Evolutionary conservation across 2,888 invertebrate genomes (phyloP), one percentile per base, ranked within the genome.

Genomic region (Acronicta psi): DNA sequence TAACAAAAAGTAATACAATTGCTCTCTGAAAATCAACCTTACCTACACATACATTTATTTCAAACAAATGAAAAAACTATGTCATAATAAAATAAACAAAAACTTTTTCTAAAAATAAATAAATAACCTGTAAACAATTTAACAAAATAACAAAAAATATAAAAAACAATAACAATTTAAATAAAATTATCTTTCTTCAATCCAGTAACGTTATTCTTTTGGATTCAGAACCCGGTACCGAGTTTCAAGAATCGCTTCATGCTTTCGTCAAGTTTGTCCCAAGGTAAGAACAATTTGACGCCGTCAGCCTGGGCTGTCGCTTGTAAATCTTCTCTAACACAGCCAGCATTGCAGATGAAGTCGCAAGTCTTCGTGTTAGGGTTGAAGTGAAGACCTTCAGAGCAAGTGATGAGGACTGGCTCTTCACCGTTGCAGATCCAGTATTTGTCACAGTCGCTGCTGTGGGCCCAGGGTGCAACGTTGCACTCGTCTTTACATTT

Each of bases 371-470:
- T 68, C 0, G 85, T 86, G 0, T 34, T 65, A 0, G 74, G 76
- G 49, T 93, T 93, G 81, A 91, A 94, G 49, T 87, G 83, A 5
- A 94, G 79, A 16, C 93, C 93, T 73, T 89, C 87, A 1, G 91
- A 68, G 64, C 93, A 94, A 0, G 73, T 60, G 0, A 77, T 75
- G 20, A 90, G 29, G 14, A 82, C 73, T 1, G 83, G 72, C 0
- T 58, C 55, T 0, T 80, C 52, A 0, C 87, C 88, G 3, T 84
- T 77, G 45, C 93, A 94, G 0, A 77, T 62, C 86, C 88, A 93
- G 82, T 81, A 93, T 46, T 92, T 93, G 64, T 92, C 89, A 40
- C 93, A 92, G 18, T 89, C 89, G 0, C 72, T 81, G 3, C 82
- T 84, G 44, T 93, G 90, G 0, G 86, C 82, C 92, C 92, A 93